Conservation (phyloP, 64 coral and sea anemone genomes). For the Anthopleura sola region DNA sequence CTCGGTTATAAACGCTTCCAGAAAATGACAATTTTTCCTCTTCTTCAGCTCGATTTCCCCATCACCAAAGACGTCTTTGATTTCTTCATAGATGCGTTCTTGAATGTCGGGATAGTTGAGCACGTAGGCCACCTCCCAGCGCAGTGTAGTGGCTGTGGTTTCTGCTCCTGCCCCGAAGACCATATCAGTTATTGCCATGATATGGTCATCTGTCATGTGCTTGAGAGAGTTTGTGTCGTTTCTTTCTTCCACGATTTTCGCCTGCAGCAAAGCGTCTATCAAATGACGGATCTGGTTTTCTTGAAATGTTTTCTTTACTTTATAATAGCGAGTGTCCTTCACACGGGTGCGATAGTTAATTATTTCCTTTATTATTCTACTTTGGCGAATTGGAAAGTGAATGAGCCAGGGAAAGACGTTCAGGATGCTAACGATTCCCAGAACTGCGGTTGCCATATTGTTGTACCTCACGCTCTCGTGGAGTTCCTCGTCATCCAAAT, state of each 20-base stretch:
- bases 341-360: neutral
- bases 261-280: slow-evolving; percentile 1
- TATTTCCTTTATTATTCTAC: neutral
- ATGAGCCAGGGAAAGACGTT: slow-evolving; percentile 13
- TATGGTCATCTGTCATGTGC: neutral
- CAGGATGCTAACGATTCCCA: neutral
- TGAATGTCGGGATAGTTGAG: slow-evolving; percentile 25
- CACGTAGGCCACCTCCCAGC: slow-evolving; percentile 5
- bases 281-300: slow-evolving; percentile 8
- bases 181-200: neutral
- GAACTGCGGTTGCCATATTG: neutral
- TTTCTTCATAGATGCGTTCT: neutral
- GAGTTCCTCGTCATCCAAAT: slow-evolving; percentile 6
- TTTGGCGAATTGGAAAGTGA: neutral
- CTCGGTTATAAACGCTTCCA: slow-evolving; percentile 7
- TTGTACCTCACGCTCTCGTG: neutral
- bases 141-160: neutral
- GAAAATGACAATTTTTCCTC: neutral
- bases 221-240: neutral
- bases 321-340: neutral
- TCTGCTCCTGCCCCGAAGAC: neutral
- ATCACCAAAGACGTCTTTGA: slow-evolving; percentile 9
- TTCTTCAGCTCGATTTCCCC: neutral
- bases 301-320: neutral
- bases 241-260: slow-evolving; percentile 9